Percentiles rank a stretch among this genome's conserved stretches.
Evolutionary conservation across 2,113 vertebrate species (phyloP).

Genomic region (Pituophis catenifer): DNA sequence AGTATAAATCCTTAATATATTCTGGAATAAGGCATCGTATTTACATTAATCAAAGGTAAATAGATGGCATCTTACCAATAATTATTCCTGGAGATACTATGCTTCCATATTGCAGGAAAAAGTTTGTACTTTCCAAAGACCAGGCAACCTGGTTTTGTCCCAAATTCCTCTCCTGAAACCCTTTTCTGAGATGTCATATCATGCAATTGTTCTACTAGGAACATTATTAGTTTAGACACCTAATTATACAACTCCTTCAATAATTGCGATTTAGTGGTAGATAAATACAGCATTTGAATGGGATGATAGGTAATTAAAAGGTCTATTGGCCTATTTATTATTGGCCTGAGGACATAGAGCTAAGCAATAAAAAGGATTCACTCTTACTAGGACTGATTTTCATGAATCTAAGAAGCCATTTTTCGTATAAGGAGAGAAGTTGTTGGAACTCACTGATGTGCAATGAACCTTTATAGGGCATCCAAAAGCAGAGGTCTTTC

Average conservation of each 20-base stretch:
- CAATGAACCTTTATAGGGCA: not conserved
- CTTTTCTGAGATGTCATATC: not conserved
- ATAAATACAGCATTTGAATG: slow-evolving; percentile 42
- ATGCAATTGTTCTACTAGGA: slow-evolving; percentile 2
- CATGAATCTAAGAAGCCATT: not conserved
- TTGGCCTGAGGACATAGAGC: slow-evolving; percentile 39
- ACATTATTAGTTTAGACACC: slow-evolving; percentile 31
- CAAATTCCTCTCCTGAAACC: not conserved
- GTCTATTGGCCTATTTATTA: slow-evolving; percentile 36
- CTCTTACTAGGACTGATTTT: slow-evolving; percentile 20
- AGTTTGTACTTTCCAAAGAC: not conserved
- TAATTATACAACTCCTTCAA: slow-evolving; percentile 15
- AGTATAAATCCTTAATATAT: not conserved
- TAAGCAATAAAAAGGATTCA: slow-evolving; percentile 25
- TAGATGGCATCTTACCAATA: not conserved
- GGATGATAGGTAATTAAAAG: slow-evolving; percentile 33
- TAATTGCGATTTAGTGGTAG: slow-evolving; percentile 20
- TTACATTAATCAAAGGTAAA: not conserved
- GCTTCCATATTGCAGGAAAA: not conserved
- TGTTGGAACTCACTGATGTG: not conserved
- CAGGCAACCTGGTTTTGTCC: not conserved
- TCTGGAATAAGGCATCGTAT: not conserved
- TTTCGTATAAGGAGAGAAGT: not conserved
- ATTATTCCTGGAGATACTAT: not conserved
- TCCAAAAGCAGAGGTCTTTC: not conserved